Percentiles rank a stretch among this genome's conserved stretches.
Conservation (phyloP, 1,140 invertebrate species). For the Fopius arisanus region DNA sequence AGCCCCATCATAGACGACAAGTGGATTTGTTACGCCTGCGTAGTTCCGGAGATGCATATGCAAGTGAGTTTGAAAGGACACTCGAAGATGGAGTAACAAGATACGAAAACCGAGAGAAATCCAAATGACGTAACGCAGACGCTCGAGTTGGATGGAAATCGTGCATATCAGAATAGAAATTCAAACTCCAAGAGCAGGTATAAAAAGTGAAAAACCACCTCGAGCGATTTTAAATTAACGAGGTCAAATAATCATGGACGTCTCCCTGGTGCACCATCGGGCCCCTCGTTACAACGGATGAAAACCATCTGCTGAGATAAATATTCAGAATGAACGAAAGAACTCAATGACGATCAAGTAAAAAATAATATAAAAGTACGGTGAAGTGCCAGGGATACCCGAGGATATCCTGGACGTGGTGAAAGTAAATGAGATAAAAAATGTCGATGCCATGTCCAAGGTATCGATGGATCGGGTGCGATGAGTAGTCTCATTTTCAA, state of each 20-base stretch:
- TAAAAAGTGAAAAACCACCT: neutral
- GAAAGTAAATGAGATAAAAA: constrained; percentile 27
- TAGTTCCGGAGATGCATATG: constrained; percentile 36
- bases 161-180: neutral
- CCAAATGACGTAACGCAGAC: neutral
- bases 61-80: constrained; percentile 12
- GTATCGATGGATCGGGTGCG: neutral
- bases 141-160: constrained; percentile 6
- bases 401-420: neutral
- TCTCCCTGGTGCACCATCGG: constrained; percentile 8
- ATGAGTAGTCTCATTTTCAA: constrained; percentile 23
- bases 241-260: constrained; percentile 4
- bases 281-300: neutral
- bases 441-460: neutral
- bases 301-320: constrained; percentile 9
- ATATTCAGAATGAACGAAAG: constrained; percentile 19
- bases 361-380: neutral
- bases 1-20: neutral
- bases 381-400: neutral
- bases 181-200: neutral
- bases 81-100: constrained; percentile 33
- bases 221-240: constrained; percentile 16
- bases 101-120: constrained; percentile 19
- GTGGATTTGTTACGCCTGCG: constrained; percentile 37
- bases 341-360: neutral